Evolutionary conservation across 2,113 vertebrate species (phyloP).

Genomic region (Gymnarchus niloticus): DNA sequence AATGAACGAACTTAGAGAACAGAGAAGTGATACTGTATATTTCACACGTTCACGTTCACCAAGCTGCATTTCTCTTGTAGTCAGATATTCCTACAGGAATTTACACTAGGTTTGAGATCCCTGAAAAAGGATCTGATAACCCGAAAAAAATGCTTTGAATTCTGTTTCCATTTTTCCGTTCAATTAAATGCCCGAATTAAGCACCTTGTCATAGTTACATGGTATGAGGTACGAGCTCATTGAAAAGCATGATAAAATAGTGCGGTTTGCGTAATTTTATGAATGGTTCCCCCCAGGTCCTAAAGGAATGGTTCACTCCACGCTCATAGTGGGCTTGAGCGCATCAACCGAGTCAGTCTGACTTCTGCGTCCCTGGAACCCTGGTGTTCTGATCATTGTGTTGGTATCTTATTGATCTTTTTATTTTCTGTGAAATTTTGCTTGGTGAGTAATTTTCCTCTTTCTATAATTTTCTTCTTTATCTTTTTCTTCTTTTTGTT

Average conservation of each 20-base stretch:
- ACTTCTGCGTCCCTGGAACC: constrained; percentile 18
- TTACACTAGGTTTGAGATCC: neutral
- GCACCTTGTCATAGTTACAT: neutral
- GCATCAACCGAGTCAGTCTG: constrained; percentile 13
- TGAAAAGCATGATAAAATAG: no score
- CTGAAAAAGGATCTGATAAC: neutral
- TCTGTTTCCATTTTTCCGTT: neutral
- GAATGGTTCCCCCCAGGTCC: constrained; percentile 3
- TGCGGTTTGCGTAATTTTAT: neutral
- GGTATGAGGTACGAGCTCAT: neutral
- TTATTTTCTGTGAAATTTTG: constrained; percentile 39
- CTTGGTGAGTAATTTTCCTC: constrained; percentile 40
- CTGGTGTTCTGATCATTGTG: neutral
- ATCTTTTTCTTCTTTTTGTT: constrained; percentile 26
- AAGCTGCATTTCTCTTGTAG: neutral
- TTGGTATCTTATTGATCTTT: constrained; percentile 28
- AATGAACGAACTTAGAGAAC: neutral
- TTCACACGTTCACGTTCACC: neutral
- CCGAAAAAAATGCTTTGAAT: neutral
- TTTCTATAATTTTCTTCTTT: constrained; percentile 27
- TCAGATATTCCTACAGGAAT: neutral
- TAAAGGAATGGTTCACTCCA: constrained; percentile 34
- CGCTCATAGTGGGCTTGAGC: constrained; percentile 12
- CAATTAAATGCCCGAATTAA: neutral
- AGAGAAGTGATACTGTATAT: neutral